Percentiles rank a stretch among this genome's conserved stretches.
phyloP scores from a whole-genome alignment of 2,888 invertebrate species.

The Stomorhina lunata region DNA sequence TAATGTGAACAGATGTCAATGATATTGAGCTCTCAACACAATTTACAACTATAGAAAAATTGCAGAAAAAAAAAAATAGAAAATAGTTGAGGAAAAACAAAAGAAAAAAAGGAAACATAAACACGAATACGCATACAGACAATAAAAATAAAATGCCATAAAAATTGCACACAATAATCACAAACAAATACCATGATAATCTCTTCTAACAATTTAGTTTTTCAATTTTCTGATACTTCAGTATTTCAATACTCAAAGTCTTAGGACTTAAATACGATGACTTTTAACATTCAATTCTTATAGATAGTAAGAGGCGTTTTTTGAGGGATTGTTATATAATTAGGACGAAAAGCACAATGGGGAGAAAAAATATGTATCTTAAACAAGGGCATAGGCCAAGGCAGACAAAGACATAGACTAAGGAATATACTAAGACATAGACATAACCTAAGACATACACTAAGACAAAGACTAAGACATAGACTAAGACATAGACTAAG shows the following conservation, averaged over 20 bases:
- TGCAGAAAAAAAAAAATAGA: background rate
- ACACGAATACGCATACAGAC: too few species aligned
- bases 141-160: constrained; percentile 32
- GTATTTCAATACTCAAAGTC: background rate
- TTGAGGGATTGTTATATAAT: background rate
- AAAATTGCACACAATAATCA: constrained; percentile 38
- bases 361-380: too few species aligned
- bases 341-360: background rate
- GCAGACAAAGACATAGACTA: too few species aligned
- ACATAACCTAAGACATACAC: too few species aligned
- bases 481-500: too few species aligned
- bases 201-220: constrained; percentile 32
- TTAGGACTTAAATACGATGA: background rate
- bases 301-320: background rate
- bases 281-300: constrained; percentile 36
- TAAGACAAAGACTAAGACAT: too few species aligned
- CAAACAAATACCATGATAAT: constrained; percentile 32
- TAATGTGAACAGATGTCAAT: constrained; percentile 58
- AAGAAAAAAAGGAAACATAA: too few species aligned
- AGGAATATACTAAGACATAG: too few species aligned
- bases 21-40: constrained; percentile 35
- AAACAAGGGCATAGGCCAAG: too few species aligned
- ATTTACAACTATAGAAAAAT: background rate
- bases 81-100: background rate
- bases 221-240: constrained; percentile 8